A percentile compares a stretch with the other conserved stretches of the same genome.
Conservation (phyloP, 2,113 vertebrate species). For the Protobothrops flavoviridis region DNA sequence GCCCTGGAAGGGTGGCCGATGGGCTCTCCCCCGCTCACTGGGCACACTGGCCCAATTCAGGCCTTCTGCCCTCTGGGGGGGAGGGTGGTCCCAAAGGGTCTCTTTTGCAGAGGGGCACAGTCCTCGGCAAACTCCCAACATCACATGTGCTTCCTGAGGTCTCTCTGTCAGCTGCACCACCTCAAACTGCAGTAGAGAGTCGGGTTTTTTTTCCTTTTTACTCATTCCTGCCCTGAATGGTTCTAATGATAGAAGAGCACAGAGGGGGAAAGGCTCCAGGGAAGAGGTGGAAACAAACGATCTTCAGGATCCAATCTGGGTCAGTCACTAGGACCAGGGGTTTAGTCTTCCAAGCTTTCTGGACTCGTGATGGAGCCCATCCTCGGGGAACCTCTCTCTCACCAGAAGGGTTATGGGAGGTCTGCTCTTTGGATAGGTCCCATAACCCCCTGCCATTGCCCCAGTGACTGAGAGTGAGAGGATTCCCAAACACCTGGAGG, state of each 20-base stretch:
- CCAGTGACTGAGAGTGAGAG: background rate
- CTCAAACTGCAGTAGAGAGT: background rate
- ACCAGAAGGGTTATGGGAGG: background rate
- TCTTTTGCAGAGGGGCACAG: background rate
- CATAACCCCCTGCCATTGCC: background rate
- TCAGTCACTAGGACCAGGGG: background rate
- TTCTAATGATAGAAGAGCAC: background rate
- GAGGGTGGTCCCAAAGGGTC: background rate
- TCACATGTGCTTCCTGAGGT: background rate
- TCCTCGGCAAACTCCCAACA: background rate
- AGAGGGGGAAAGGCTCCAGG: background rate
- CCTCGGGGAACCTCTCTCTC: too few relatives aligned
- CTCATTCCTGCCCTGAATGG: background rate
- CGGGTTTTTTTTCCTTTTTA: background rate
- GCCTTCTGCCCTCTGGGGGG: background rate
- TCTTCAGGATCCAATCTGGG: background rate
- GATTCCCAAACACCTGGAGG: background rate
- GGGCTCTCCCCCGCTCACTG: too few relatives aligned
- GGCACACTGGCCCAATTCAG: background rate
- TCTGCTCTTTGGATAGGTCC: background rate
- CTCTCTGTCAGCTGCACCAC: background rate
- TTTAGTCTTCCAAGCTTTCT: too few relatives aligned
- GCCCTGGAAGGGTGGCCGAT: background rate
- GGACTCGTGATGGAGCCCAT: background rate
- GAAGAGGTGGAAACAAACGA: background rate